Percentiles rank a stretch among this genome's conserved stretches.
These are phyloP conservation scores for Halisarca cf. caerulea DNA, from an alignment of 37 sponge, comb jelly and placozoan genomes.

Conservation along the genomic window DNA sequence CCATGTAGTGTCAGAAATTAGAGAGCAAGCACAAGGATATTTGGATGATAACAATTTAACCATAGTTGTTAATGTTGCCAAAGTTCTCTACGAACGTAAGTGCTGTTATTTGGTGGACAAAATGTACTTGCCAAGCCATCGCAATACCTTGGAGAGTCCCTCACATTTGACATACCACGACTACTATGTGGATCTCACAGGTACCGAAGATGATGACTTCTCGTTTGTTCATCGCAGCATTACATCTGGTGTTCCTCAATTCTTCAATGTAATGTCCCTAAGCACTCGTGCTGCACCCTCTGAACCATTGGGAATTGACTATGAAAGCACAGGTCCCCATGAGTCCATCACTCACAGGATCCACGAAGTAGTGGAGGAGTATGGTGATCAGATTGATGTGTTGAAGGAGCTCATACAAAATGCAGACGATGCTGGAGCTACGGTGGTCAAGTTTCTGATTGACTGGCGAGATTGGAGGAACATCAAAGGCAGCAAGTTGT, in stretches of 20 bases:
- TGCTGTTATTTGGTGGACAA: not conserved
- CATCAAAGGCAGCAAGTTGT: conserved; percentile 25
- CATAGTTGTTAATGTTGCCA: conserved; percentile 24
- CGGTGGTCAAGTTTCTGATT: conserved; percentile 78
- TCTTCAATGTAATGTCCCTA: conserved; percentile 54
- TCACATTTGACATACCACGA: conserved; percentile 3
- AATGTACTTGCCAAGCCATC: not conserved
- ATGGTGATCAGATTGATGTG: conserved; percentile 64
- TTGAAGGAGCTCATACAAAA: conserved; percentile 90
- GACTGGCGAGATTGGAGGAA: conserved; percentile 66
- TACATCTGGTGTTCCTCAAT: conserved; percentile 25
- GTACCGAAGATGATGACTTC: not conserved
- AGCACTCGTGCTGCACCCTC: conserved; percentile 61
- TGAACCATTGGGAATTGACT: conserved; percentile 18
- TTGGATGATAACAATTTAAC: not conserved
- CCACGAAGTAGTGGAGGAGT: conserved; percentile 53
- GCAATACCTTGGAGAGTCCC: not conserved
- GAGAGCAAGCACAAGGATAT: not conserved
- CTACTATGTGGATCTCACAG: not conserved
- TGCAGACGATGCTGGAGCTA: conserved; percentile 90
- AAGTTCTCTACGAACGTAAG: not conserved
- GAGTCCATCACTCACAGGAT: conserved; percentile 72
- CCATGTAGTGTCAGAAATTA: conserved; percentile 1
- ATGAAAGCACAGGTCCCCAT: conserved; percentile 30
- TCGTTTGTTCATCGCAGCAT: conserved; percentile 41